Conservation (phyloP, 2,797 vertebrate genomes). For the Falco novaeseelandiae region DNA sequence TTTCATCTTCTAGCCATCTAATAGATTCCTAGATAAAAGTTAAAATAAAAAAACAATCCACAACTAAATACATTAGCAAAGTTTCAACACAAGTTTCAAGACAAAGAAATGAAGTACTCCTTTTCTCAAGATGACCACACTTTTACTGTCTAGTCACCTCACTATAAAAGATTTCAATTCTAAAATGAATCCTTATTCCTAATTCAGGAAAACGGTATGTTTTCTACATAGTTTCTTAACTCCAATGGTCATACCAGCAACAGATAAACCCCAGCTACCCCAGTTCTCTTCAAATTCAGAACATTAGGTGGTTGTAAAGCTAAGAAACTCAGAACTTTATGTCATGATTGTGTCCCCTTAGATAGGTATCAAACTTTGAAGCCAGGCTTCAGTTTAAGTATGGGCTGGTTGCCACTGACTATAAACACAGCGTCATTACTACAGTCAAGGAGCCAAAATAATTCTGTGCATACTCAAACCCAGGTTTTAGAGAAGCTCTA, state of each 20-base stretch:
- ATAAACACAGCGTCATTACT: neutral
- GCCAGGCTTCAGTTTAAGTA: neutral
- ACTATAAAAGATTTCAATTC: neutral
- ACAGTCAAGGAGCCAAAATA: neutral
- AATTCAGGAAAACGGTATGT: neutral
- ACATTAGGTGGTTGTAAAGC: neutral
- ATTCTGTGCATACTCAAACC: neutral
- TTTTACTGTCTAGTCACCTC: neutral
- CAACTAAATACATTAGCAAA: neutral
- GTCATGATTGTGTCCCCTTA: neutral
- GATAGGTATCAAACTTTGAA: neutral
- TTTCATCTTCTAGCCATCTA: constrained; percentile 93
- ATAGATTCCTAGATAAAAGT: constrained; percentile 86
- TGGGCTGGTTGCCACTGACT: neutral
- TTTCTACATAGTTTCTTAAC: neutral
- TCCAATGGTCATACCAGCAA: neutral
- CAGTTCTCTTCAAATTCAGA: neutral
- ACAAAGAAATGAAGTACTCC: neutral
- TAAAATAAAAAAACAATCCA: neutral
- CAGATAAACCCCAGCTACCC: neutral
- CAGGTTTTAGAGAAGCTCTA: neutral
- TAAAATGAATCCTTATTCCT: neutral
- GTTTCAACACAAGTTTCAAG: neutral
- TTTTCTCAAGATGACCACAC: neutral
- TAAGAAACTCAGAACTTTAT: neutral